These are phyloP conservation scores for Agrenia bidenticulata DNA, from an alignment of 2,888 invertebrate species.

Conservation along the genomic window DNA sequence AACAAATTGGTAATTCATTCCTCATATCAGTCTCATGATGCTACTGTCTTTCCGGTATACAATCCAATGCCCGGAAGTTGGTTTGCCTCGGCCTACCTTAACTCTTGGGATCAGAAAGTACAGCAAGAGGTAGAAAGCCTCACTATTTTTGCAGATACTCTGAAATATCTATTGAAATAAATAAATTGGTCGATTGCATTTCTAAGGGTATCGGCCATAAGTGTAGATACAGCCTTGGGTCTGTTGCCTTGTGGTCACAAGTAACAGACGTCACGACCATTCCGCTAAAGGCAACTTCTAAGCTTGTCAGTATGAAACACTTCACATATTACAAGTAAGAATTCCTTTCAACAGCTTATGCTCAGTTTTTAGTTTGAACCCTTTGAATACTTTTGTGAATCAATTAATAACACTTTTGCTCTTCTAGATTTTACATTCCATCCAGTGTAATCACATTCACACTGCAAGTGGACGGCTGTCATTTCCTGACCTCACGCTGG, in stretches of 20 bases:
- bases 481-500: constrained; percentile 53
- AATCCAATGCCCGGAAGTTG: constrained; percentile 69
- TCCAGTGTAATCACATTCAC: constrained; percentile 58
- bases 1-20: constrained; percentile 54
- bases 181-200: background rate
- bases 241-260: constrained; percentile 60
- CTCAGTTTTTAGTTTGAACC: background rate
- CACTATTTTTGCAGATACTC: background rate
- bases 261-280: constrained; percentile 57
- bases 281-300: constrained; percentile 56
- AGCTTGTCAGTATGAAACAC: constrained; percentile 56
- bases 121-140: constrained; percentile 57
- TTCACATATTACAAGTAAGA: constrained; percentile 59
- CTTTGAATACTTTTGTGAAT: too few species aligned
- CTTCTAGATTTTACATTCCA: constrained; percentile 58
- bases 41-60: constrained; percentile 57
- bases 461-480: constrained; percentile 57
- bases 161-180: background rate
- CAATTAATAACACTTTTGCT: constrained; percentile 13
- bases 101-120: constrained; percentile 59
- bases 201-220: constrained; percentile 60
- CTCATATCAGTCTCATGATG: constrained; percentile 57
- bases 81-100: constrained; percentile 71
- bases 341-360: constrained; percentile 7
- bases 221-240: constrained; percentile 60